A percentile compares a stretch with the other conserved stretches of the same genome.
Evolutionary conservation across 2,113 vertebrate species (phyloP).

Genomic region (Capreolus pygargus): DNA sequence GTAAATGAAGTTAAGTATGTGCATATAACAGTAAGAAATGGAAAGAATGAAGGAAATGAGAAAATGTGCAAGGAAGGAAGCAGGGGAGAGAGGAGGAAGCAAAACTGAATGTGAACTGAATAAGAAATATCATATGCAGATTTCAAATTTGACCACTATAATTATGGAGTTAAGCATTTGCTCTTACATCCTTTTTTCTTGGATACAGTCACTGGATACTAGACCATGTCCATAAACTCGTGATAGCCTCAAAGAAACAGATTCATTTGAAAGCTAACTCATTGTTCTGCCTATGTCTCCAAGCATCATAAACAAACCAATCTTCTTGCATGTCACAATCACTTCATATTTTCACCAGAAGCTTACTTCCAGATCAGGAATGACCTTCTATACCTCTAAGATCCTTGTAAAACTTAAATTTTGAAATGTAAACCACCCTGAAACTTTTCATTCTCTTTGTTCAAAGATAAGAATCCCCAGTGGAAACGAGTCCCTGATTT

Average conservation of each 20-base stretch:
- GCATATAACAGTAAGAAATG: background rate
- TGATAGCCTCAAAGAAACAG: background rate
- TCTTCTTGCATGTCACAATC: background rate
- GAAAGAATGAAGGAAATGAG: background rate
- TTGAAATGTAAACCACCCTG: background rate
- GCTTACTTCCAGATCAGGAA: background rate
- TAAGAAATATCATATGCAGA: background rate
- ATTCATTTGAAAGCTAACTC: background rate
- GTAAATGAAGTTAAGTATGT: background rate
- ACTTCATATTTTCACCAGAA: background rate
- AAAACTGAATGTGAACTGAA: background rate
- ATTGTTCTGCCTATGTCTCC: background rate
- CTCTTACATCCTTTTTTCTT: background rate
- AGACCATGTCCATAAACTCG: background rate
- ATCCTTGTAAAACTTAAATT: background rate
- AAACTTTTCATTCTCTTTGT: background rate
- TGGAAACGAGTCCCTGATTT: background rate
- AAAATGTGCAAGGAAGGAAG: background rate
- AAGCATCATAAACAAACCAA: background rate
- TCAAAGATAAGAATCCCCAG: background rate
- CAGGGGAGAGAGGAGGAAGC: too few relatives aligned
- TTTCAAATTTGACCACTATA: background rate
- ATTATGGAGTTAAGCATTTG: background rate
- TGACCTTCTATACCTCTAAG: background rate
- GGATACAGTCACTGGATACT: background rate